Base-by-base conservation (phyloP, 2,888 invertebrate genomes). In the Isotomurus palustris region DNA sequence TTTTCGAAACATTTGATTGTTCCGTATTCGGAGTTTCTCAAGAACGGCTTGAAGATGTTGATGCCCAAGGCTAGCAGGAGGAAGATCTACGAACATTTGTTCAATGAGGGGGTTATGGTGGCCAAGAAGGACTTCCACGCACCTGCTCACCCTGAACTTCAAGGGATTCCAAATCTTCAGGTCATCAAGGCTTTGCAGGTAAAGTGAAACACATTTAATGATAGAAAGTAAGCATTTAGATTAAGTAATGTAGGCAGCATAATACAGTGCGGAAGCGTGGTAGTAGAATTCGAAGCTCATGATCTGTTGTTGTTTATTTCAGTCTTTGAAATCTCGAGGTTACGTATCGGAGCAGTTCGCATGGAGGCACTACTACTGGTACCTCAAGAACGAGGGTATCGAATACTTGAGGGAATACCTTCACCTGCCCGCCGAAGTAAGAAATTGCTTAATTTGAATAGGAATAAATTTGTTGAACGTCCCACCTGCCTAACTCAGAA, bases 351-450 rank as follows among this genome's bases (percentile, higher is more conserved):
- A 99, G 82, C 97, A 99, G 79, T 99, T 99, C 78, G 96, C 97
- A 3, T 99, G 99, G 99, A 86, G 97, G 73, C 97, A 99, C 77
- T 99, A 91, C 74, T 99, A 99, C 78, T 99, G 97, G 96, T 94
- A 93, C 78, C 81, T 99, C 71, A 99, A 95, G 68, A 97, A 99
- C 76, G 93, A 96, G 74, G 99, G 99, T 71, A 97, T 99, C 76
- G 91, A 92, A 76, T 97, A 93, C 77, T 80, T 99, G 69, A 83
- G 99, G 69, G 88, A 88, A 74, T 96, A 89, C 79, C 83, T 99
- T 67, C 95, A 99, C 75, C 82, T 99, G 74, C 97, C 99, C 8
- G 87, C 95, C 65, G 99, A 99, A 74, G 77, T 77, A 71, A 71
- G 67, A 64, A 41, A 25, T 49, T 25, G 5, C 36, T 35, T 25